Base-by-base conservation (phyloP, 2,888 invertebrate species). In the Ophion slaviceki region DNA sequence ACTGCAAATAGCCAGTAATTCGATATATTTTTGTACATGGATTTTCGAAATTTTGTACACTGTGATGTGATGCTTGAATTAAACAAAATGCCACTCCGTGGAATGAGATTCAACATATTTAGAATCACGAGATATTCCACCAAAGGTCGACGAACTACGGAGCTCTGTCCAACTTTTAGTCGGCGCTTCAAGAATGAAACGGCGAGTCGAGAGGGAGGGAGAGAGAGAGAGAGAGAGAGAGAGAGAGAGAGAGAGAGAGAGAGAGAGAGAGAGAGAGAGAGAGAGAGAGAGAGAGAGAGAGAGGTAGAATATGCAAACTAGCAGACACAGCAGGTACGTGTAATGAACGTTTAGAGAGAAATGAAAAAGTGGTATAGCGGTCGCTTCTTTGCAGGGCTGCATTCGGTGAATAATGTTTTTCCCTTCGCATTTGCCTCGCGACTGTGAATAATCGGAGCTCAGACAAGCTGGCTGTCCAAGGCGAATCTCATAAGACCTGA, bases 121-220 rank as follows among this genome's bases (percentile, higher is more conserved):
- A n/a, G n/a, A 72, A 28, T 53, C 47, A 14, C 17, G 3, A 36
- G 61, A 36, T 32, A 66, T 66, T 71, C 32, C 28, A n/a, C 17
- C 8, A 57, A 71, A 14, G n/a, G 20, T 45, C 47, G 4, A 24
- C 24, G 17, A 24, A 68, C 20, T 24, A 10, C 61, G 20, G 61
- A 24, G 10, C 24, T 24, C 40, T n/a, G 17, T 17, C 10, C 64
- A 14, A 28, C 32, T 28, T 28, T 8, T 14, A 28, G 32, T 28
- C 32, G 6, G 14, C 32, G 64, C 28, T 8, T 32, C 47, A 28
- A 47, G 32, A 32, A 47, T 64, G 76, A 62, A 24, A 20, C 57
- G 82, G 59, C 40, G 72, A 61, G 32, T 10, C 36, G 36, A 64
- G 66, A 45, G 36, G 40, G 64, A 71, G 24, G 17, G 57, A 76